Conservation (phyloP, 1,140 invertebrate species). For the Pantala flavescens region DNA sequence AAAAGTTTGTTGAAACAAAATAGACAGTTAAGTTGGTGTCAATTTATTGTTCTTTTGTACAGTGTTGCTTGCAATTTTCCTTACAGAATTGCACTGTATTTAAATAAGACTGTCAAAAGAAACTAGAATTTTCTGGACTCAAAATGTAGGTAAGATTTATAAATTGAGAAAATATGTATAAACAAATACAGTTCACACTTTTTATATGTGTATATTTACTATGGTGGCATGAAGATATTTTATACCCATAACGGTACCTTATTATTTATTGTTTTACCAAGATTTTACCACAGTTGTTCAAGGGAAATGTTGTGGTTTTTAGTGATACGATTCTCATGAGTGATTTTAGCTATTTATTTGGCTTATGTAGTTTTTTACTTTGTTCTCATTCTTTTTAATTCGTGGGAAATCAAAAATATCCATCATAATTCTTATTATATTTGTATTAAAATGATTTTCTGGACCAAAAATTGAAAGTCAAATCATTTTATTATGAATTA, state of each 20-base stretch:
- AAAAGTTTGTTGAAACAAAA: slow-evolving; percentile 4
- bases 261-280: slow-evolving; percentile 11
- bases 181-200: slow-evolving; percentile 10
- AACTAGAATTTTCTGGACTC: slow-evolving; percentile 9
- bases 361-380: background rate
- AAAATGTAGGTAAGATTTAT: slow-evolving; percentile 9
- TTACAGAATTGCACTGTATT: slow-evolving; percentile 2
- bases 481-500: background rate
- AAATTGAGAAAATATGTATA: slow-evolving; percentile 11
- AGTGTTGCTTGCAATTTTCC: slow-evolving; percentile 9
- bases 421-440: background rate
- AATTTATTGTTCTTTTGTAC: slow-evolving; percentile 10
- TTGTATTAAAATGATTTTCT: slow-evolving; percentile 9
- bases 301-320: background rate
- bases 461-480: background rate
- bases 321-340: slow-evolving; percentile 1
- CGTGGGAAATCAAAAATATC: background rate
- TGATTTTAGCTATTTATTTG: slow-evolving; percentile 10
- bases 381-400: background rate
- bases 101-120: slow-evolving; percentile 9
- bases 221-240: slow-evolving; percentile 9
- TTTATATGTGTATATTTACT: slow-evolving; percentile 11
- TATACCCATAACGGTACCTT: slow-evolving; percentile 9
- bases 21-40: slow-evolving; percentile 9
- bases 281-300: slow-evolving; percentile 6